phyloP scores from a whole-genome alignment of 2,797 vertebrate genomes.

The Rhabdomys pumilio region DNA sequence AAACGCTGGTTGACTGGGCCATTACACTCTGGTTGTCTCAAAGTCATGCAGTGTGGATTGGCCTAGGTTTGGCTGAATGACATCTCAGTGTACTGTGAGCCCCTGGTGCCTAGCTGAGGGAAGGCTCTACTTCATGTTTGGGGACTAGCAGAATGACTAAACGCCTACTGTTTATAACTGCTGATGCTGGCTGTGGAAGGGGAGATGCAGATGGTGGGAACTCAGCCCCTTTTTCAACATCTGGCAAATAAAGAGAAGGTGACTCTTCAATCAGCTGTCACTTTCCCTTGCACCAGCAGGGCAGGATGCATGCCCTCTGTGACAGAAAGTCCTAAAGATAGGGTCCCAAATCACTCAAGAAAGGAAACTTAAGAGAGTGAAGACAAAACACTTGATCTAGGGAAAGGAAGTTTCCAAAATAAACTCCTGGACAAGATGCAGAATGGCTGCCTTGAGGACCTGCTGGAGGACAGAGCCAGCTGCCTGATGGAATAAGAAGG shows the following conservation, averaged over 20 bases:
- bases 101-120: not conserved
- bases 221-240: not conserved
- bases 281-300: not conserved
- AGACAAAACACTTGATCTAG: not conserved
- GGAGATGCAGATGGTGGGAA: not conserved
- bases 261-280: not conserved
- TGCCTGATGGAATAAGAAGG: slow-evolving; percentile 12
- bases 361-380: not conserved
- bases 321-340: not conserved
- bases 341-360: not conserved
- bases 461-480: not conserved
- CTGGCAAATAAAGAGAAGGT: not conserved
- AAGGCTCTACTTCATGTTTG: not conserved
- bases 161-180: not conserved
- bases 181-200: not conserved
- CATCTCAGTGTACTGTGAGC: not conserved
- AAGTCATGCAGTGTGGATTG: not conserved
- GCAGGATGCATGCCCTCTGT: not conserved
- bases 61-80: not conserved
- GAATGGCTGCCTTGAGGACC: accelerated
- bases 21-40: not conserved
- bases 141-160: not conserved
- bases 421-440: not conserved
- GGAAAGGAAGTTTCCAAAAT: not conserved
- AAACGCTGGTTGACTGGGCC: not conserved